Evolutionary conservation across 2,113 vertebrate genomes (phyloP), one percentile per base, ranked within the genome.

Genomic region (Rhombomys opimus): DNA sequence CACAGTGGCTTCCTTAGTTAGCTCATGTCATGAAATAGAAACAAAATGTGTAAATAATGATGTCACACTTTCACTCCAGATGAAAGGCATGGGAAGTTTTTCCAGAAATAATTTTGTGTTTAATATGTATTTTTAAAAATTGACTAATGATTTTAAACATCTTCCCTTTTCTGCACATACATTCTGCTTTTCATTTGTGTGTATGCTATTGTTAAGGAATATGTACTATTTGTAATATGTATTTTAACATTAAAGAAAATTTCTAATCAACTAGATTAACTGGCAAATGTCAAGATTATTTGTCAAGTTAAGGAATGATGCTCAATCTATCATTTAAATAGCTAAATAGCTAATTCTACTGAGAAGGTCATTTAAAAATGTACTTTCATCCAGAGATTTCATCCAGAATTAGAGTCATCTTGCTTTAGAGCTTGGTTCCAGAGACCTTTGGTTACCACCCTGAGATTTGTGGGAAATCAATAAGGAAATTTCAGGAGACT

Each of bases 11-110:
- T 41, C 63, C 46, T 61, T 12, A 52, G 88, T 97, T 97, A 89
- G 41, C 89, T 92, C 72, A 89, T 87, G 46, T 95, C 81, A 90
- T 61, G 87, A 97, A 95, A 94, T 13, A 97, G 87, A 96, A 98
- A 84, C 4, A 6, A 68, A 90, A 84, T 77, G 88, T 3, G 0
- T 54, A 94, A 81, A 25, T 54, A 80, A 82, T 82, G 77, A 97
- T 81, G 59, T 93, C 93, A 76, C 5, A 0, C 72, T 97, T 96
- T 46, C 94, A 63, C 75, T n/a, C 77, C 90, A 0, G 52, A 82
- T 91, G 95, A 70, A 94, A 96, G 63, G n/a, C 96, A 65, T 61
- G 76, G 30, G 27, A 97, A 82, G 63, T 50, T 89, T 98, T 96
- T 92, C 87, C 91, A 96, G 89, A 96, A 96, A 95, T 93, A 92